Conservation (phyloP, 2,113 vertebrate genomes). For the Morone saxatilis region DNA sequence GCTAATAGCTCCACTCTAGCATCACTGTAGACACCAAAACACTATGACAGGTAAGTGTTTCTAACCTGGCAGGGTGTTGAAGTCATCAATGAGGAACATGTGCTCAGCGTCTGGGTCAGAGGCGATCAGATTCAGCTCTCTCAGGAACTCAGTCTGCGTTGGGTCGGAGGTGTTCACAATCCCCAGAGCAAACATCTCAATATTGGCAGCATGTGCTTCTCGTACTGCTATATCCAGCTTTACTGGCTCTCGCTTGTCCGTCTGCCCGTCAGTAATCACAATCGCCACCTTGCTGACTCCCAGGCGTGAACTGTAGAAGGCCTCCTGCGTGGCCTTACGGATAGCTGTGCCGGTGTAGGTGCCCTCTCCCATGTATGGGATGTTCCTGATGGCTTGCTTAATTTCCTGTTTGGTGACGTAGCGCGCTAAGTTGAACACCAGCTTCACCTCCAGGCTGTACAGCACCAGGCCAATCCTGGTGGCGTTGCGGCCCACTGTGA, state of each 20-base stretch:
- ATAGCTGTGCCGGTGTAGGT: constrained; percentile 90
- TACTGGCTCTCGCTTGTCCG: constrained; percentile 89
- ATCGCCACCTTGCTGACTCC: constrained; percentile 90
- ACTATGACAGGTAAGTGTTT: not conserved
- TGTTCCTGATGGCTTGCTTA: constrained; percentile 87
- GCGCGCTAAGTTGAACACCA: constrained; percentile 87
- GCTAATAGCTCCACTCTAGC: too few relatives aligned
- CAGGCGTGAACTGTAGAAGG: constrained; percentile 84
- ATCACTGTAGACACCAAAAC: too few relatives aligned
- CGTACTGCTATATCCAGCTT: constrained; percentile 87
- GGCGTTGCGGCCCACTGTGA: constrained; percentile 89
- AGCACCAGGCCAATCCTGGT: constrained; percentile 90
- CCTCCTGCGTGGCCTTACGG: constrained; percentile 88
- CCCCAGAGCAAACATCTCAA: constrained; percentile 91
- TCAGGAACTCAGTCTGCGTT: constrained; percentile 87
- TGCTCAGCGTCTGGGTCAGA: constrained; percentile 90
- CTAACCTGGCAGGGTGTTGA: constrained; percentile 89
- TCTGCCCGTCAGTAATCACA: constrained; percentile 89
- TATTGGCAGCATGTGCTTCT: constrained; percentile 89
- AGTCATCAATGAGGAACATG: constrained; percentile 91
- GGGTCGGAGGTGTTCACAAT: constrained; percentile 89
- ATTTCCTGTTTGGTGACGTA: constrained; percentile 85
- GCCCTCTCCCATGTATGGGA: constrained; percentile 90
- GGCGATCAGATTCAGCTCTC: constrained; percentile 89
- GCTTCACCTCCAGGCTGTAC: constrained; percentile 88